These are phyloP conservation scores for Oncorhynchus tshawytscha DNA, from an alignment of 2,113 vertebrate genomes.

Conservation along the genomic window DNA sequence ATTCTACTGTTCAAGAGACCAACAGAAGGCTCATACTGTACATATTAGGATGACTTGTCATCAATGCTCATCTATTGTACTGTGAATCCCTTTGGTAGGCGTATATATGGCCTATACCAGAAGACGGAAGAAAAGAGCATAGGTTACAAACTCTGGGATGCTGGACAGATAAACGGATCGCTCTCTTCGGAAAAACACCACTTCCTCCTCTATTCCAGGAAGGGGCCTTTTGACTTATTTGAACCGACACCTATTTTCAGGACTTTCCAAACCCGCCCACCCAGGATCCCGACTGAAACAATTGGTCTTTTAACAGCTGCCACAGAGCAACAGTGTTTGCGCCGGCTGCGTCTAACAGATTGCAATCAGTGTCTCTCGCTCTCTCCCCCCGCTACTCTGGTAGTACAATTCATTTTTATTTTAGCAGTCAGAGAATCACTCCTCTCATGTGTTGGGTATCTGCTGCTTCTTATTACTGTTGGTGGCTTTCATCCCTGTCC, in stretches of 20 bases:
- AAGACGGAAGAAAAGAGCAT: conserved; percentile 18
- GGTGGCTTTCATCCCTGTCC: conserved; percentile 85
- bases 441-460: conserved; percentile 83
- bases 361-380: conserved; percentile 78
- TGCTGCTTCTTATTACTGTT: conserved; percentile 85
- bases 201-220: conserved; percentile 79
- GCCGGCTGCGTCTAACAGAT: conserved; percentile 66
- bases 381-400: conserved; percentile 61
- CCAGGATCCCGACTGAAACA: conserved; percentile 70
- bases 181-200: conserved; percentile 57
- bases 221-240: conserved; percentile 72
- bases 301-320: conserved; percentile 79
- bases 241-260: conserved; percentile 80
- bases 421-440: conserved; percentile 75
- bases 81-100: neutral
- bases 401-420: conserved; percentile 88
- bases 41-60: conserved; percentile 7
- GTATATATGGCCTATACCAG: conserved; percentile 18
- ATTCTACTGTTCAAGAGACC: neutral
- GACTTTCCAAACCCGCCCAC: conserved; percentile 78
- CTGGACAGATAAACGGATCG: conserved; percentile 35
- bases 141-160: conserved; percentile 27
- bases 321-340: conserved; percentile 84
- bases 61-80: conserved; percentile 23
- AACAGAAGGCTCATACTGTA: neutral